Conservation (phyloP, 2,888 invertebrate species). For the Malachius bipustulatus region DNA sequence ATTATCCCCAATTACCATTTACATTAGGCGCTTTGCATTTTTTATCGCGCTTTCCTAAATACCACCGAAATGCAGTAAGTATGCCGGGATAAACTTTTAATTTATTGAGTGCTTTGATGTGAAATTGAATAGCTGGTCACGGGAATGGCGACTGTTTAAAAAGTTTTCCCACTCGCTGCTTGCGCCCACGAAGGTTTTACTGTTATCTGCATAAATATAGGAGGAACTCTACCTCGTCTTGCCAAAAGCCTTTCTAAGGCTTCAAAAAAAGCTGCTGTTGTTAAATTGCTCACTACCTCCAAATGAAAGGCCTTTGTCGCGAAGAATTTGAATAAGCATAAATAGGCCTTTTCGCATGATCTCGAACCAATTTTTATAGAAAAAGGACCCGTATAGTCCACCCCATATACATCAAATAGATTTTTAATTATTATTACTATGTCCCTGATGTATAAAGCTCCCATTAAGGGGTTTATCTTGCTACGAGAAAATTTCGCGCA, state of each 20-base stretch:
- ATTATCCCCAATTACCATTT: no score
- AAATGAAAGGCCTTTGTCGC: constrained; percentile 9
- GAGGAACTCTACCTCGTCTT: no score
- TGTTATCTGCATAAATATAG: no score
- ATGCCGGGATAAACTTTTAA: no score
- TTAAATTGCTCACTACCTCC: constrained; percentile 4
- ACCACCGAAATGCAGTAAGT: no score
- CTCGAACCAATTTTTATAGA: not conserved
- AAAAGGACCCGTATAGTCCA: constrained; percentile 4
- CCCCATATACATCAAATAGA: not conserved
- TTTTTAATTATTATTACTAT: not conserved
- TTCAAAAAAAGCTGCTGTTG: not conserved
- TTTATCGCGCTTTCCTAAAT: no score
- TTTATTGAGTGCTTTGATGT: no score
- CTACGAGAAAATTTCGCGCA: not conserved
- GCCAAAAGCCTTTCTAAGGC: not conserved
- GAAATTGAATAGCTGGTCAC: no score
- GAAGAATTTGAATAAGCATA: constrained; percentile 3
- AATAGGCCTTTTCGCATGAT: not conserved
- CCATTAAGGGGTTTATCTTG: not conserved
- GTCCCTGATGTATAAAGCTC: not conserved
- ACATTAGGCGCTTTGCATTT: no score
- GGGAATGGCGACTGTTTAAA: no score
- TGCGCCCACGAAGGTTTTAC: no score
- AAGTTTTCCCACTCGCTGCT: no score